These are phyloP conservation scores for Poeciliopsis infans DNA, from an alignment of 2,797 vertebrate species.

Conservation along the genomic window DNA sequence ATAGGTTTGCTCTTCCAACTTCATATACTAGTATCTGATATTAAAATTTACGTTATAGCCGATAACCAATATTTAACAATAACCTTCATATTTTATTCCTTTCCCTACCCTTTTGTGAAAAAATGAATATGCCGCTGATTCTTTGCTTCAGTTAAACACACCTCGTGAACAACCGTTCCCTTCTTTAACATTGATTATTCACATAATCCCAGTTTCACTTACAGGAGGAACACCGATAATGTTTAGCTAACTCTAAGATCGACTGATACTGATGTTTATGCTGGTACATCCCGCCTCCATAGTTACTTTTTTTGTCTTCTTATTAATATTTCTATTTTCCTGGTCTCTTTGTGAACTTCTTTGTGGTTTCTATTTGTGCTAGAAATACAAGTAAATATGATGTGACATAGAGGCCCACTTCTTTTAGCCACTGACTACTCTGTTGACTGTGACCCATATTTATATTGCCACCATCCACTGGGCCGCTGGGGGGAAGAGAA, in stretches of 20 bases:
- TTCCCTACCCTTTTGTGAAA: not conserved
- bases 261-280: not conserved
- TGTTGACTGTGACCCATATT: not conserved
- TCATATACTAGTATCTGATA: not conserved
- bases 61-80: no score
- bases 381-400: not conserved
- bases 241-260: not conserved
- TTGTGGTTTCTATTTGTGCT: not conserved
- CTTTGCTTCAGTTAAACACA: not conserved
- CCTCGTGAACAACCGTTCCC: not conserved
- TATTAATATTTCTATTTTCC: not conserved
- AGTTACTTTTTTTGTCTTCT: not conserved
- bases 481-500: not conserved
- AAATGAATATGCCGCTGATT: not conserved
- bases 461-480: not conserved
- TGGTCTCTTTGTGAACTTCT: not conserved
- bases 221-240: not conserved
- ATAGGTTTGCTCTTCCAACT: not conserved
- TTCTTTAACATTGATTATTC: not conserved
- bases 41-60: not conserved
- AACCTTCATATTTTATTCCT: not conserved
- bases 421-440: not conserved
- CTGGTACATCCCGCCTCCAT: not conserved
- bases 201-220: not conserved
- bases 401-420: not conserved